These are phyloP conservation scores for Phoxinus phoxinus DNA, from an alignment of 2,113 vertebrate genomes.

Conservation along the genomic window DNA sequence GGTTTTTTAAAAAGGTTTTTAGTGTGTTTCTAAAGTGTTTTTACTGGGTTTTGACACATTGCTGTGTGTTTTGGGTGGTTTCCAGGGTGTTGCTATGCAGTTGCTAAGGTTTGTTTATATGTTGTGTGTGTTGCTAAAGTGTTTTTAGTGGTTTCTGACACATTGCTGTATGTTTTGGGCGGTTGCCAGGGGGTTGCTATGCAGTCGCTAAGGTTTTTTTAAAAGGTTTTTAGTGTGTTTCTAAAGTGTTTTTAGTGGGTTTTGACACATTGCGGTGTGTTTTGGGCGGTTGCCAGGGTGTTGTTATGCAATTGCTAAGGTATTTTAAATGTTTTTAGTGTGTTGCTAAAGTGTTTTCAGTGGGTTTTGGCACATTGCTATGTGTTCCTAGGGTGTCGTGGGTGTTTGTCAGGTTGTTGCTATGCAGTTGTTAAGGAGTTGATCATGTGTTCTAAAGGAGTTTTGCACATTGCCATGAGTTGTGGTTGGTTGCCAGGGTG, in stretches of 20 bases:
- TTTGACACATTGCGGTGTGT: background rate
- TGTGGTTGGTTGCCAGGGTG: background rate
- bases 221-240: background rate
- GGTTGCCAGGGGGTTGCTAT: background rate
- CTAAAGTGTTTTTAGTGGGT: background rate
- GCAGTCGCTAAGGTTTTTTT: background rate
- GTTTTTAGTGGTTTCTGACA: too few relatives aligned
- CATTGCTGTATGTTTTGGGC: background rate
- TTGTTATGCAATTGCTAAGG: background rate
- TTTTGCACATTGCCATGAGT: background rate
- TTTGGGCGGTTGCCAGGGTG: background rate
- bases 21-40: too few relatives aligned
- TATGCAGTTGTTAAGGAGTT: background rate
- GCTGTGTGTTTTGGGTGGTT: background rate
- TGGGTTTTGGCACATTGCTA: background rate
- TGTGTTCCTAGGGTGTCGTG: too few relatives aligned
- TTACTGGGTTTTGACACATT: background rate
- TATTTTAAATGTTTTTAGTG: too few relatives aligned
- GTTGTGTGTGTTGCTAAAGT: background rate
- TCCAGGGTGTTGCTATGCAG: background rate
- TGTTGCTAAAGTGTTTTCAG: background rate
- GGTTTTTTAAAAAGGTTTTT: too few relatives aligned
- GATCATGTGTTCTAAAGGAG: background rate
- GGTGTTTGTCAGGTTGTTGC: background rate
- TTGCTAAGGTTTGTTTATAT: too few relatives aligned